A percentile compares a stretch with the other conserved stretches of the same genome.
phyloP scores from a whole-genome alignment of 2,888 invertebrate species.

The Lissocephala sabroskyi region DNA sequence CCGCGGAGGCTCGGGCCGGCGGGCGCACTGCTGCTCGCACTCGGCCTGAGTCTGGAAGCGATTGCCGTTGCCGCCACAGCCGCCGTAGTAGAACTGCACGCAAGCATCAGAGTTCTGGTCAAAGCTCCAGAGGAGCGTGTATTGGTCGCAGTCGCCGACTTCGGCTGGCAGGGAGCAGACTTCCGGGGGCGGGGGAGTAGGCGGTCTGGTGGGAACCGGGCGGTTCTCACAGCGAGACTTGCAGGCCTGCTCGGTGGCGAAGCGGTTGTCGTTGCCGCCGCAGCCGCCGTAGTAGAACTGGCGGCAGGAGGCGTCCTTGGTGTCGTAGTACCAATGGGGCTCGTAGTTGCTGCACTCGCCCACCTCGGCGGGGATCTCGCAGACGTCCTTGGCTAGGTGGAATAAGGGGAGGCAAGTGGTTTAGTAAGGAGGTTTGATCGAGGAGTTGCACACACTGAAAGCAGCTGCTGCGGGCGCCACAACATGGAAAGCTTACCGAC shows the following conservation, averaged over 20 bases:
- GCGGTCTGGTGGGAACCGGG: slow-evolving; percentile 67
- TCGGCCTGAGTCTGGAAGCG: slow-evolving; percentile 81
- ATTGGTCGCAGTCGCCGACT: slow-evolving; percentile 83
- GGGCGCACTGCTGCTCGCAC: slow-evolving; percentile 79
- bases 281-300: slow-evolving; percentile 94
- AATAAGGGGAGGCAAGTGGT: too few species aligned
- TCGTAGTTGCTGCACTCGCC: slow-evolving; percentile 86
- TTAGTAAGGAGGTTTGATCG: neutral
- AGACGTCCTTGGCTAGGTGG: slow-evolving; percentile 78
- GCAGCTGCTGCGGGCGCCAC: slow-evolving; percentile 32
- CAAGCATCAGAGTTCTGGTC: slow-evolving; percentile 83
- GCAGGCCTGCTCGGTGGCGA: slow-evolving; percentile 80
- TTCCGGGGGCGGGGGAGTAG: slow-evolving; percentile 26
- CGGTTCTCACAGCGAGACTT: slow-evolving; percentile 77
- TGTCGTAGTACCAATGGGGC: slow-evolving; percentile 88
- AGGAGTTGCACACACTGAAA: slow-evolving; percentile 37
- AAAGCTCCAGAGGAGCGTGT: slow-evolving; percentile 84
- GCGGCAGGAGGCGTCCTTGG: slow-evolving; percentile 80
- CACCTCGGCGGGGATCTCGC: slow-evolving; percentile 82
- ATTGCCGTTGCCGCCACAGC: slow-evolving; percentile 93
- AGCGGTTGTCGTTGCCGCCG: slow-evolving; percentile 92
- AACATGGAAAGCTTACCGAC: slow-evolving; percentile 79
- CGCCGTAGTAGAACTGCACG: slow-evolving; percentile 88
- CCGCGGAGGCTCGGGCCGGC: slow-evolving; percentile 61
- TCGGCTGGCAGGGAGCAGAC: slow-evolving; percentile 81